Conservation (phyloP, 2,888 invertebrate genomes). For the Rhorus exstirpatorius region DNA sequence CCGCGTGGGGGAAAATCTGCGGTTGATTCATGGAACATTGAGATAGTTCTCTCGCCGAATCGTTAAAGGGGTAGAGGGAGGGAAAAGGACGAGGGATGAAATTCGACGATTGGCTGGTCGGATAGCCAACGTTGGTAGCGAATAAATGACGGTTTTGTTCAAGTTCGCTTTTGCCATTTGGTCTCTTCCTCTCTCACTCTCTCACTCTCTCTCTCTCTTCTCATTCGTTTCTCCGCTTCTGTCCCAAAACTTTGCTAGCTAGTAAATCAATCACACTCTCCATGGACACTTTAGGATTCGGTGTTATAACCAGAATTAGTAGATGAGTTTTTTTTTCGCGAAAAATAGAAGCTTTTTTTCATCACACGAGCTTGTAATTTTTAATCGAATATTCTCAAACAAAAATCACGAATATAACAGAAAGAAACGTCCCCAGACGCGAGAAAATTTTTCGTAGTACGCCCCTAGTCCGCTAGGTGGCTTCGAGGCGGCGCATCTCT, state of each 20-base stretch:
- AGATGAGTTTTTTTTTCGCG: too few relatives aligned
- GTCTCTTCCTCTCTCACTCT: slow-evolving; percentile 37
- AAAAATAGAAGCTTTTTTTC: too few relatives aligned
- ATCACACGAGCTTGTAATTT: too few relatives aligned
- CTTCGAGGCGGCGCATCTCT: too few relatives aligned
- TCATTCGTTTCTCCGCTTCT: background rate
- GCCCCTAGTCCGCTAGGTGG: too few relatives aligned
- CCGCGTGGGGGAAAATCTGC: slow-evolving; percentile 2
- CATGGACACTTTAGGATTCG: background rate
- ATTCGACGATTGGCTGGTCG: slow-evolving; percentile 23
- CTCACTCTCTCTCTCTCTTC: background rate
- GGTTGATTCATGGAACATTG: background rate
- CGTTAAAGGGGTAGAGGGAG: slow-evolving; percentile 14
- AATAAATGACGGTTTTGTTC: slow-evolving; percentile 72
- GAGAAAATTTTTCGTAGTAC: too few relatives aligned
- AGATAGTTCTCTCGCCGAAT: background rate
- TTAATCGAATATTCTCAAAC: too few relatives aligned
- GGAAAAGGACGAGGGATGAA: slow-evolving; percentile 38
- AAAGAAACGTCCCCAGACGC: too few relatives aligned
- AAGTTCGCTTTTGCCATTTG: slow-evolving; percentile 40
- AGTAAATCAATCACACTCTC: slow-evolving; percentile 15
- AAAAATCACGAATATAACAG: too few relatives aligned
- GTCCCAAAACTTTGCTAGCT: background rate
- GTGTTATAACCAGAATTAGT: too few relatives aligned
- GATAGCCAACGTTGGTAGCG: slow-evolving; percentile 44